A percentile compares a stretch with the other conserved stretches of the same genome.
These are phyloP conservation scores for Punctoribates punctum DNA, from an alignment of 2,888 invertebrate genomes.

Conservation along the genomic window DNA sequence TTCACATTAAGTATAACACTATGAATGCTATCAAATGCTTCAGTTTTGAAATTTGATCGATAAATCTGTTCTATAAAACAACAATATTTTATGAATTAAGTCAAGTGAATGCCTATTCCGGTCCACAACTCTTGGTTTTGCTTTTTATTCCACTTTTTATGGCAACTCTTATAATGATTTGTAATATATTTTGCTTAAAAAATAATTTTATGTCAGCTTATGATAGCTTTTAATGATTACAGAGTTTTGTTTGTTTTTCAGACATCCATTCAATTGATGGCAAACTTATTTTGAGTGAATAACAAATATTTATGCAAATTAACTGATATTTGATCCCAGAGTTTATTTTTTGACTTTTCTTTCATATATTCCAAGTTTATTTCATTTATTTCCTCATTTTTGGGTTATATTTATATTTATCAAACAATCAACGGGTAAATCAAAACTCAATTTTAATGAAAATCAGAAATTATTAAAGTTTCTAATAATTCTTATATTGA, in stretches of 20 bases:
- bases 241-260: not conserved
- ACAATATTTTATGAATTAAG: not conserved
- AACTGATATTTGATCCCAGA: not conserved
- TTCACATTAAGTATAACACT: no score
- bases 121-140: not conserved
- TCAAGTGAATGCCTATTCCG: no score
- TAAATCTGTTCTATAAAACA: not conserved
- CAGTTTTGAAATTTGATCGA: not conserved
- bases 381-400: slow-evolving; percentile 5
- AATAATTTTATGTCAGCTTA: not conserved
- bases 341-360: not conserved
- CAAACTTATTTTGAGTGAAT: not conserved
- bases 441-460: no score
- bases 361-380: not conserved
- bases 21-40: not conserved
- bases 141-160: not conserved
- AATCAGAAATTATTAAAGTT: not conserved
- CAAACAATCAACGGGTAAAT: not conserved
- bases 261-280: not conserved
- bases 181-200: not conserved
- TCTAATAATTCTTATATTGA: not conserved
- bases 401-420: not conserved
- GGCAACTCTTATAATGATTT: slow-evolving; percentile 5
- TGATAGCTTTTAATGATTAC: not conserved
- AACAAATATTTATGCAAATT: not conserved